phyloP scores from a whole-genome alignment of 2,113 vertebrate species.

The Capricornis sumatraensis region DNA sequence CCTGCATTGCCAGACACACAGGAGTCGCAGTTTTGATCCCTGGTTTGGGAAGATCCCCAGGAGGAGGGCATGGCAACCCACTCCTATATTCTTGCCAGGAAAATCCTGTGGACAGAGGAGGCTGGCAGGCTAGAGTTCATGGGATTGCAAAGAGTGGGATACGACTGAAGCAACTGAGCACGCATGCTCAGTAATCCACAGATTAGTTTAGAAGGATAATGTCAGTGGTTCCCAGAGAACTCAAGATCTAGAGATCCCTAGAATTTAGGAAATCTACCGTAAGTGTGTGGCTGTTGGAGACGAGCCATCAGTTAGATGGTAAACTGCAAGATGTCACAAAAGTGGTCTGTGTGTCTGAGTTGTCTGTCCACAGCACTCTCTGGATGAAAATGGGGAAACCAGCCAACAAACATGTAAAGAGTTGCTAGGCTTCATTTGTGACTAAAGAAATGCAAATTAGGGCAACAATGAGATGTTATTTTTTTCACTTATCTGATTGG shows the following conservation, averaged over 20 bases:
- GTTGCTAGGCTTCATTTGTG: neutral
- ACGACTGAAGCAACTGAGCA: neutral
- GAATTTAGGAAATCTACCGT: neutral
- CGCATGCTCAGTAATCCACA: neutral
- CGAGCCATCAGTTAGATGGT: neutral
- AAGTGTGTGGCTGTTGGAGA: neutral
- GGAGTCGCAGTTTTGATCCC: neutral
- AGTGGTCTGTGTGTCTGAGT: neutral
- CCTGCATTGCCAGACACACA: neutral
- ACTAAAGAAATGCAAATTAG: conserved; percentile 49
- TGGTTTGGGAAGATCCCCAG: neutral
- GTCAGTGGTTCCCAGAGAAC: neutral
- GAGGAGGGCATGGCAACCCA: neutral
- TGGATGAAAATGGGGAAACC: neutral
- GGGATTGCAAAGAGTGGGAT: neutral
- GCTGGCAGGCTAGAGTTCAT: neutral
- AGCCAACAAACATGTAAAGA: conserved; percentile 11
- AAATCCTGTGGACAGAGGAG: neutral
- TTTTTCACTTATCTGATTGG: conserved; percentile 47
- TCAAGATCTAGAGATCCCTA: neutral
- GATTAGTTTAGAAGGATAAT: neutral
- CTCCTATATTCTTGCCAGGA: neutral
- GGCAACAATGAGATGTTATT: conserved; percentile 5
- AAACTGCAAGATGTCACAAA: neutral
- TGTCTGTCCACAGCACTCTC: neutral